Evolutionary conservation across 1,140 invertebrate species (phyloP).

Genomic region (Leguminivora glycinivorella): DNA sequence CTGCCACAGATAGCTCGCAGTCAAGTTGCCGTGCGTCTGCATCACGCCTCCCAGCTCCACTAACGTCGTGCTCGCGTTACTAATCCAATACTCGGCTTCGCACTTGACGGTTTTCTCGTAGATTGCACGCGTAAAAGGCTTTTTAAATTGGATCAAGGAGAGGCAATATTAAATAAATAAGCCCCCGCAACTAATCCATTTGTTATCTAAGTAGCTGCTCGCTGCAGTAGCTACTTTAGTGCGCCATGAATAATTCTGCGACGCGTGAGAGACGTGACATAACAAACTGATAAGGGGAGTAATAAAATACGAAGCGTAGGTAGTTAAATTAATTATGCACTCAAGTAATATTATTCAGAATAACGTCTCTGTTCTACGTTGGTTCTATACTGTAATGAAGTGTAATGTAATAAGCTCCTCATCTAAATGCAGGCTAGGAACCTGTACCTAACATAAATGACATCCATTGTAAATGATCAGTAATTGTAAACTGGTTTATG

Average conservation of each 20-base stretch:
- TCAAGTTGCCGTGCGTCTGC: slow-evolving; percentile 70
- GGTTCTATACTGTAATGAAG: neutral
- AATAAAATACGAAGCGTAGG: slow-evolving; percentile 11
- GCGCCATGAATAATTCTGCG: slow-evolving; percentile 1
- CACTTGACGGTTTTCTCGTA: slow-evolving; percentile 66
- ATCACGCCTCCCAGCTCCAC: slow-evolving; percentile 61
- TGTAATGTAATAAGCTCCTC: neutral
- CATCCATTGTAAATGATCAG: no score
- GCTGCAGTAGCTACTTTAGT: neutral
- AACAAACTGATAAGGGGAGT: neutral
- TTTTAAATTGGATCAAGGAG: slow-evolving; percentile 63
- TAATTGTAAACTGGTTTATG: no score
- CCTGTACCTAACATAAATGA: no score
- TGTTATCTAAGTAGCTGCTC: slow-evolving; percentile 21
- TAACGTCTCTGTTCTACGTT: neutral
- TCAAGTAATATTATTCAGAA: slow-evolving; percentile 4
- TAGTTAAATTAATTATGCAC: neutral
- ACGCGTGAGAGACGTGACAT: slow-evolving; percentile 9
- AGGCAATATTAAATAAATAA: slow-evolving; percentile 42
- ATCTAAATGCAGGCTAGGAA: no score
- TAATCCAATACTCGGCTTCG: slow-evolving; percentile 73
- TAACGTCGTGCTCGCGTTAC: slow-evolving; percentile 49
- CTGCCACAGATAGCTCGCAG: slow-evolving; percentile 69
- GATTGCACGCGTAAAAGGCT: slow-evolving; percentile 50
- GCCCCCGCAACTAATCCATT: slow-evolving; percentile 36